A percentile compares a stretch with the other conserved stretches of the same genome.
Evolutionary conservation across 2,888 invertebrate genomes (phyloP).

Genomic region (Dicyrtoma fusca): DNA sequence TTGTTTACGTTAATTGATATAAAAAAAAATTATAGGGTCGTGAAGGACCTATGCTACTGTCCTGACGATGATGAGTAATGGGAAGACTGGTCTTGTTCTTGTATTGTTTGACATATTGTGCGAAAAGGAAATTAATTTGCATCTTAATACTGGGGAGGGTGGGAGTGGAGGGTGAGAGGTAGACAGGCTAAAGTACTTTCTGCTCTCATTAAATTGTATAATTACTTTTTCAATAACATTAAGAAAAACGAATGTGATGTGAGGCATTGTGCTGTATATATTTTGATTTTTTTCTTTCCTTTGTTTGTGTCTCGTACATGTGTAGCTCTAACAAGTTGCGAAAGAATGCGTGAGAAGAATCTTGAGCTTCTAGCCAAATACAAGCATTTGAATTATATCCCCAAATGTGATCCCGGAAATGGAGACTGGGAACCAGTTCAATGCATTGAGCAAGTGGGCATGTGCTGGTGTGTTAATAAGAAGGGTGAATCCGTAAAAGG

Average conservation of each 20-base stretch:
- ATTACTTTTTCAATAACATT: background rate
- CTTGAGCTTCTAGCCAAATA: conserved; percentile 72
- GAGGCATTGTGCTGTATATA: no score
- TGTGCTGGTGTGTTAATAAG: conserved; percentile 85
- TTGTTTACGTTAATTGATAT: background rate
- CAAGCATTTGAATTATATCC: conserved; percentile 76
- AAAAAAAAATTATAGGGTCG: no score
- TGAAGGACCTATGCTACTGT: no score
- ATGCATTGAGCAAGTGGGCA: conserved; percentile 75
- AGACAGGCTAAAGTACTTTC: background rate
- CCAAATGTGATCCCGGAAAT: conserved; percentile 71
- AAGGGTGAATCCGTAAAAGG: conserved; percentile 81
- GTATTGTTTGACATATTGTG: background rate
- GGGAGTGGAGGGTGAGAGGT: no score
- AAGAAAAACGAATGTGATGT: conserved; percentile 1
- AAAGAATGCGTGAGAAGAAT: conserved; percentile 77
- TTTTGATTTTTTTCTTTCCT: conserved; percentile 9
- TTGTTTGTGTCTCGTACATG: background rate
- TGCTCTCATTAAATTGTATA: conserved; percentile 1
- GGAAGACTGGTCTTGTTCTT: no score
- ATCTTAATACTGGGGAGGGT: background rate
- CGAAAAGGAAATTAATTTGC: conserved; percentile 6
- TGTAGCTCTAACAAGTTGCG: conserved; percentile 76
- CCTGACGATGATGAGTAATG: no score
- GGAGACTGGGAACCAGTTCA: conserved; percentile 83